Evolutionary conservation across 2,797 vertebrate species (phyloP), one percentile per base, ranked within the genome.

Genomic region (Brotula barbata): DNA sequence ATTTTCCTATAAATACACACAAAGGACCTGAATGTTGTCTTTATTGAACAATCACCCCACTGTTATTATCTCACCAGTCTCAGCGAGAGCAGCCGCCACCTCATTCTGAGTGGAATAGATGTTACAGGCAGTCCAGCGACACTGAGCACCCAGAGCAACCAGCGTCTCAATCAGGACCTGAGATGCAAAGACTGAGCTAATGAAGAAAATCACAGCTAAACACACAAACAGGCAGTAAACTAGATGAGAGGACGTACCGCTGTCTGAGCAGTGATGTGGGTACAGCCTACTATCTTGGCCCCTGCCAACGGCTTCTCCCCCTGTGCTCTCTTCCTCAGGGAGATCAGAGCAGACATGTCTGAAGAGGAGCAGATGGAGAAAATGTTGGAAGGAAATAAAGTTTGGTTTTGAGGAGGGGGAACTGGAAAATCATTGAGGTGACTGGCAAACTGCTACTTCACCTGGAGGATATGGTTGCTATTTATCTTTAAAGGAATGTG

Each of bases 281-380:
- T 99, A 34, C 97, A 99, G 80, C 96, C 97, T 17, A 98, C 95
- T 19, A 99, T 96, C 89, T 96, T 99, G 15, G 96, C 96, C 85
- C 96, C 97, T 25, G 96, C 95, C 75, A 99, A 90, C 43, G 97
- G 97, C 73, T 99, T 99, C 88, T 99, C 97, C 33, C 96, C 97
- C 85, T 99, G 97, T 58, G 97, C 97, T 87, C 97, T 89, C 91
- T 99, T 99, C 89, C 96, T 93, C 90, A 99, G 89, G 36, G 96
- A 97, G 86, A 99, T 96, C 83, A 99, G 93, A 68, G 96, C 96
- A 76, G 95, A 97, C 97, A 99, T 99, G 81, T 99, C 97, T 99
- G 92, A 46, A 81, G 83, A 87, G 41, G 13, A 73, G 68, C 34
- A 56, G 10, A 72, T 16, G 50, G 50, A 61, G 45, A 11, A 45